Conservation (phyloP, 2,797 vertebrate species). For the Helostoma temminkii region DNA sequence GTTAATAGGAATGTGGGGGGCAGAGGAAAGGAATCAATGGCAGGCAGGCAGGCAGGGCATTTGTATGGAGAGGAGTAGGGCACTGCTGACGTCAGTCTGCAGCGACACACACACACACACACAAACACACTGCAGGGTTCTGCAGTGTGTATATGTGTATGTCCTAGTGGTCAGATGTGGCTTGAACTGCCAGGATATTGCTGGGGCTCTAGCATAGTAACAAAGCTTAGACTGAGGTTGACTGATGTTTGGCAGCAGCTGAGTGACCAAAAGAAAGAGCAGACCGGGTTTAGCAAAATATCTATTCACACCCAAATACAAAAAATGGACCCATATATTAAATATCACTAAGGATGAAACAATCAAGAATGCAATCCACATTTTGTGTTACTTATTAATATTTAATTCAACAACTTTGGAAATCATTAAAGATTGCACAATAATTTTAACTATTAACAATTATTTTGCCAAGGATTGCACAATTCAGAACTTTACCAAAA, state of each 20-base stretch:
- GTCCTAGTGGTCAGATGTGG: conserved; percentile 26
- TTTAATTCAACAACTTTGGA: background rate
- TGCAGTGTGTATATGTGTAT: conserved; percentile 14
- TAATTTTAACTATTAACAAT: background rate
- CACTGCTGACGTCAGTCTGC: conserved; percentile 77
- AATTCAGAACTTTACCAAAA: background rate
- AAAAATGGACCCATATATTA: background rate
- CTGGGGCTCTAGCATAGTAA: conserved; percentile 29
- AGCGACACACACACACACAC: conserved; percentile 69
- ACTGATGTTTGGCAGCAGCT: conserved; percentile 23
- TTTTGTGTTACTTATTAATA: background rate
- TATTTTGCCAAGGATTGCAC: background rate
- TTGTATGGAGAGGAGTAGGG: conserved; percentile 73
- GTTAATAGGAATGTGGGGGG: conserved; percentile 71
- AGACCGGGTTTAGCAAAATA: conserved; percentile 29
- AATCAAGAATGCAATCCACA: background rate
- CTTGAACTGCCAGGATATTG: conserved; percentile 26
- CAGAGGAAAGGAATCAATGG: conserved; percentile 70
- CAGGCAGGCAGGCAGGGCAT: conserved; percentile 59
- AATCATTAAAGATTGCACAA: background rate
- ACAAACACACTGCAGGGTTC: no score
- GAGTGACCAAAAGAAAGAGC: conserved; percentile 27
- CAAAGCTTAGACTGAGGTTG: conserved; percentile 42
- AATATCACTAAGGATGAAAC: background rate
- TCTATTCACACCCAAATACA: background rate